Conservation (phyloP, 2,888 invertebrate species). For the Lithophane ornitopus region DNA sequence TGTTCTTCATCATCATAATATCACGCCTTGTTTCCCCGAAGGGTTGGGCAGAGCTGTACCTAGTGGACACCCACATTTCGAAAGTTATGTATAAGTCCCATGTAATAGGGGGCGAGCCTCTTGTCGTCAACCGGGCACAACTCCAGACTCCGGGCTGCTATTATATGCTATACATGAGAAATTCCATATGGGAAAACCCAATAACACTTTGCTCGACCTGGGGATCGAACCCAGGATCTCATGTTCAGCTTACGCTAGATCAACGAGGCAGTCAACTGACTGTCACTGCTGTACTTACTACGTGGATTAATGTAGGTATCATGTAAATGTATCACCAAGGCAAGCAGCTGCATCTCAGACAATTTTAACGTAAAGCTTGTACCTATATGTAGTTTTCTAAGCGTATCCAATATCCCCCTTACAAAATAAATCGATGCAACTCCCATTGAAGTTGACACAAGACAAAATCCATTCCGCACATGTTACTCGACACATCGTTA, state of each 20-base stretch:
- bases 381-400: neutral
- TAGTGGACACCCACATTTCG: neutral
- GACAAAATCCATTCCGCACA: conserved; percentile 69
- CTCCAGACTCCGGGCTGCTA: neutral
- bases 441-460: conserved; percentile 54
- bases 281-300: neutral
- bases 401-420: conserved; percentile 23
- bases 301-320: neutral
- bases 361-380: neutral
- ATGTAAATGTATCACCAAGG: neutral
- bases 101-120: too few relatives aligned
- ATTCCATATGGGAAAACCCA: neutral
- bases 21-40: neutral
- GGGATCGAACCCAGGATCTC: neutral
- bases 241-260: neutral
- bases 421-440: conserved; percentile 57
- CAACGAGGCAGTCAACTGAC: neutral
- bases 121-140: neutral
- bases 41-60: neutral
- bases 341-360: neutral
- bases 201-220: neutral
- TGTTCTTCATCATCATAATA: neutral
- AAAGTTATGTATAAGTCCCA: neutral
- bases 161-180: too few relatives aligned
- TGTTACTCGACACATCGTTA: conserved; percentile 83